Evolutionary conservation across 2,888 invertebrate genomes (phyloP).

Genomic region (Pseudeuparius sepicola): DNA sequence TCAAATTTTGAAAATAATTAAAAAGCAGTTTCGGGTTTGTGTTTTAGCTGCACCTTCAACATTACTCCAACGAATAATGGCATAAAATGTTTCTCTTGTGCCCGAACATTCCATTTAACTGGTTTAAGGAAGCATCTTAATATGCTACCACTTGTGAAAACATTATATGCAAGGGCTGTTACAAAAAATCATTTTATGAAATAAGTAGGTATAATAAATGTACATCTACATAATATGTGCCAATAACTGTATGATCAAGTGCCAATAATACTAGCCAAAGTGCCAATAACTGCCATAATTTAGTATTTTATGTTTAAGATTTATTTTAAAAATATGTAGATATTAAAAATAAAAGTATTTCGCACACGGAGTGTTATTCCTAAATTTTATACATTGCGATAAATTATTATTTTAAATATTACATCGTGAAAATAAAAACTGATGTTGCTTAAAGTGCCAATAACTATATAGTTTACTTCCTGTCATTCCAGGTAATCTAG

Average conservation of each 20-base stretch:
- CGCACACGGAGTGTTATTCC: background rate
- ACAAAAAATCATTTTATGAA: conserved; percentile 10
- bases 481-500: no score
- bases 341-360: conserved; percentile 3
- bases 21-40: conserved; percentile 8
- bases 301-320: conserved; percentile 2
- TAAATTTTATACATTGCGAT: conserved; percentile 1
- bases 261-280: conserved; percentile 9
- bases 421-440: conserved; percentile 1
- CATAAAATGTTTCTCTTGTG: conserved; percentile 11
- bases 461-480: conserved; percentile 3
- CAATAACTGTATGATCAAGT: conserved; percentile 9
- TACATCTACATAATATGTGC: conserved; percentile 8
- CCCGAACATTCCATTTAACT: conserved; percentile 7
- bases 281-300: conserved; percentile 10
- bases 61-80: conserved; percentile 10
- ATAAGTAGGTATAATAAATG: conserved; percentile 1
- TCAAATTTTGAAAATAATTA: conserved; percentile 10
- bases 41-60: conserved; percentile 9
- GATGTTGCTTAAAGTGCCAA: conserved; percentile 2
- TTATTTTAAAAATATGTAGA: no score
- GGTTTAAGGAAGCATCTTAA: conserved; percentile 9
- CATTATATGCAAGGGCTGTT: conserved; percentile 7
- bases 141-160: conserved; percentile 11
- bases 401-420: conserved; percentile 1